Conservation (phyloP, 1,140 invertebrate species). For the Bombus ignitus region DNA sequence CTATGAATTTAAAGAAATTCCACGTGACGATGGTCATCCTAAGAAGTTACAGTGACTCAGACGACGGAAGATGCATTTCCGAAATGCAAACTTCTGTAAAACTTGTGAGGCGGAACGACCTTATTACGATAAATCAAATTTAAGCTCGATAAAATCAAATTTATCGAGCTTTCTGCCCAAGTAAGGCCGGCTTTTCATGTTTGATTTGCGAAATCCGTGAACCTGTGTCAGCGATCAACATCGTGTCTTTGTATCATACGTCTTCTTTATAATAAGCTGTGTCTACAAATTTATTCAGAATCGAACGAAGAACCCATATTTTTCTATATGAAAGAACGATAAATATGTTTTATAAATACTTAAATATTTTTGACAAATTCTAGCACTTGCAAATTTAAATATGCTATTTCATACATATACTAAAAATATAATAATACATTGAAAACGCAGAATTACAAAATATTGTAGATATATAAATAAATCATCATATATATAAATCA, state of each 20-base stretch:
- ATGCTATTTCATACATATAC: no score
- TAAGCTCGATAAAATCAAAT: conserved; percentile 10
- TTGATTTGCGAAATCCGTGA: conserved; percentile 4
- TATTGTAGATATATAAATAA: no score
- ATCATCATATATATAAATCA: no score
- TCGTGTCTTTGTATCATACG: not conserved
- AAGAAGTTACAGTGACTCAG: not conserved
- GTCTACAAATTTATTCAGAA: no score
- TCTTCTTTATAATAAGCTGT: not conserved
- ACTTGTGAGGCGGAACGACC: not conserved
- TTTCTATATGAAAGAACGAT: no score
- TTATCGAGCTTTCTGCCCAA: conserved; percentile 10
- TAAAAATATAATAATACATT: no score
- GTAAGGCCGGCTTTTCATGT: not conserved
- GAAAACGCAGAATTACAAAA: no score
- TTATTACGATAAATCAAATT: conserved; percentile 31
- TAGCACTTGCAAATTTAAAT: no score
- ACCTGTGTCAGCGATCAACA: not conserved
- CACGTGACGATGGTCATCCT: not conserved
- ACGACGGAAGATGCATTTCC: not conserved
- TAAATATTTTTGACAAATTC: no score
- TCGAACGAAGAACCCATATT: no score
- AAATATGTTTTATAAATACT: no score
- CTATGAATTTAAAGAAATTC: not conserved
- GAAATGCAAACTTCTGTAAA: not conserved